These are phyloP conservation scores for Hemibagrus guttatus DNA, from an alignment of 2,797 vertebrate species.

Conservation along the genomic window DNA sequence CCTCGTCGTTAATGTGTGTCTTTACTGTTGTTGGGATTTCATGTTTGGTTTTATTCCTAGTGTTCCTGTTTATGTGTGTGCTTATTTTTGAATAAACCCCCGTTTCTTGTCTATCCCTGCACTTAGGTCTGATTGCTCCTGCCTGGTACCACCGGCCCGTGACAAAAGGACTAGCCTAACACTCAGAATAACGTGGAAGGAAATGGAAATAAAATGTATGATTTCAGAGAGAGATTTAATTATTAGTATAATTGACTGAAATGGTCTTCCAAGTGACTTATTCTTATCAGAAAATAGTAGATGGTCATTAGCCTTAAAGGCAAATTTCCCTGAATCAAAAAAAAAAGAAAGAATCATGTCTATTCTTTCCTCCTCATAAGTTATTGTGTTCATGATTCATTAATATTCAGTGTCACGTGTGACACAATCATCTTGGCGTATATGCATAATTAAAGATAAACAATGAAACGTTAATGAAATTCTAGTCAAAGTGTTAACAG, in stretches of 20 bases:
- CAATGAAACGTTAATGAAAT: background rate
- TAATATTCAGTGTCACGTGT: background rate
- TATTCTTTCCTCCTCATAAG: background rate
- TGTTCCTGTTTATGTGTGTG: too few species aligned
- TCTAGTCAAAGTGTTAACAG: too few species aligned
- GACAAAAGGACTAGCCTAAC: too few species aligned
- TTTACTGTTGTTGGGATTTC: too few species aligned
- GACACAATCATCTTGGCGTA: conserved; percentile 13
- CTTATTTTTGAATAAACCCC: too few species aligned
- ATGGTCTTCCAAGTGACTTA: conserved; percentile 22
- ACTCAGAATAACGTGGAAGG: too few species aligned
- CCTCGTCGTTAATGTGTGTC: too few species aligned
- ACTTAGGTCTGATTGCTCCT: too few species aligned
- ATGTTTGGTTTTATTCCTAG: too few species aligned
- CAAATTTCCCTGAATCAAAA: background rate
- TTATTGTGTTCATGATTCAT: background rate
- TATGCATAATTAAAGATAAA: conserved; percentile 24
- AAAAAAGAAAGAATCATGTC: background rate
- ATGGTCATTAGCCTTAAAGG: background rate
- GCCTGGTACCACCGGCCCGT: too few species aligned
- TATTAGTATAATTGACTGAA: conserved; percentile 28
- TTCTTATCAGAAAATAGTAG: background rate
- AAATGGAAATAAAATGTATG: conserved; percentile 12
- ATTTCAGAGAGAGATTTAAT: background rate
- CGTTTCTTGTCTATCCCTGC: too few species aligned